Percentiles rank a stretch among this genome's conserved stretches.
These are phyloP conservation scores for Brachionus sp. DNA, from an alignment of 1,140 invertebrate species.

Conservation along the genomic window DNA sequence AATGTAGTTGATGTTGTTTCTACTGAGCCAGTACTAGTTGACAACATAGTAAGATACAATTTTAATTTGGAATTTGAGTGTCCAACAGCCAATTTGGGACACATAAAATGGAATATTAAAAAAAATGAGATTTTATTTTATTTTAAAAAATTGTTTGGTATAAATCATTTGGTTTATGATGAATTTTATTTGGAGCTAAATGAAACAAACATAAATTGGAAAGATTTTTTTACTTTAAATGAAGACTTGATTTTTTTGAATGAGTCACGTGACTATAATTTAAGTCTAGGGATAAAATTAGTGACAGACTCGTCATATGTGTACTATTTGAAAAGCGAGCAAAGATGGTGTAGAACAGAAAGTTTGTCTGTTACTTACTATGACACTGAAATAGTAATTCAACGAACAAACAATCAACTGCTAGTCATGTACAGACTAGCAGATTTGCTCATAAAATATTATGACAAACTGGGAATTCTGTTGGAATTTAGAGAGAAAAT, in stretches of 20 bases:
- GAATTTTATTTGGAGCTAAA: background rate
- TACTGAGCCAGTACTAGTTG: background rate
- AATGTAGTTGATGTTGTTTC: background rate
- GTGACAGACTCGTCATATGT: background rate
- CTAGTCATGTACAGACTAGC: background rate
- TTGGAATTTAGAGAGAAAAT: background rate
- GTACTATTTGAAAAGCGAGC: constrained; percentile 3
- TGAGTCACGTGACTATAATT: background rate
- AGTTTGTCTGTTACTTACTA: background rate
- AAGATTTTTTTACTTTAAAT: background rate
- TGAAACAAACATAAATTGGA: background rate
- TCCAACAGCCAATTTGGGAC: background rate
- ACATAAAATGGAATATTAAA: background rate
- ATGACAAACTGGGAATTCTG: background rate
- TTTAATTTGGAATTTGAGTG: background rate
- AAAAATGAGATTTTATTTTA: background rate
- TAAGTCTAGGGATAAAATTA: background rate
- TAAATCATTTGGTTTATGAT: background rate
- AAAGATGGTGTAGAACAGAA: background rate
- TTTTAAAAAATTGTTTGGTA: background rate
- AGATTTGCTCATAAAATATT: background rate
- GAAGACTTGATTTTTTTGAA: background rate
- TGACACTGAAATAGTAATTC: background rate
- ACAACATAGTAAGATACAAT: background rate
- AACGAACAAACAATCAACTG: background rate